Evolutionary conservation across 2,113 vertebrate genomes (phyloP).

Genomic region (Riparia riparia): DNA sequence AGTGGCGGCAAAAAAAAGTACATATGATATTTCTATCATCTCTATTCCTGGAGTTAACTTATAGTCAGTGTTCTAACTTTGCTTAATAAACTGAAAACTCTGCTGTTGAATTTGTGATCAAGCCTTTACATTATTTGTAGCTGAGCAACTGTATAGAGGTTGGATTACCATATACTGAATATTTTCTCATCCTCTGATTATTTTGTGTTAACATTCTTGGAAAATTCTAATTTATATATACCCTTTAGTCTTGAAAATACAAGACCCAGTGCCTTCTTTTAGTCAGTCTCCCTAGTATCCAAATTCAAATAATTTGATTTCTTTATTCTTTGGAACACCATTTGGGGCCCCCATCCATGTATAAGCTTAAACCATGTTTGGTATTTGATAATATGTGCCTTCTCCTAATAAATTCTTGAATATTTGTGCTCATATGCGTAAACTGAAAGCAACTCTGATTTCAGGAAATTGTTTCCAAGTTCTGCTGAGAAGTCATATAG

Average conservation of each 20-base stretch:
- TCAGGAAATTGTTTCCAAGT: background rate
- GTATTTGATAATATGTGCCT: background rate
- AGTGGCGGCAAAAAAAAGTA: background rate
- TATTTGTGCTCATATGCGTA: background rate
- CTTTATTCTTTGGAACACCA: background rate
- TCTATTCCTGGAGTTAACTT: background rate
- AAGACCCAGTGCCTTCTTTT: background rate
- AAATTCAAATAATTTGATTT: background rate
- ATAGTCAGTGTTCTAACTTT: background rate
- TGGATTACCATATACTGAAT: background rate
- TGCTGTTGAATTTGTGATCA: fast-evolving
- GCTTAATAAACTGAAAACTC: background rate
- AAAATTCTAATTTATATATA: background rate
- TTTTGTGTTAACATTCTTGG: background rate
- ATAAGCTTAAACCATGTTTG: background rate
- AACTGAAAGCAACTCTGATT: background rate
- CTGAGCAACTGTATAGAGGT: background rate
- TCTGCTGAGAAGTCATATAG: background rate
- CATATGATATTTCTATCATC: background rate
- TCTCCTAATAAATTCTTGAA: background rate
- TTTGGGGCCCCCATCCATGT: background rate
- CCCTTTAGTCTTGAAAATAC: background rate
- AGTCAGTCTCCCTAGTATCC: background rate
- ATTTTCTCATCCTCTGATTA: background rate
- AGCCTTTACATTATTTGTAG: background rate